Base-by-base conservation (phyloP, 1,140 invertebrate genomes). In the Acromyrmex charruanus region DNA sequence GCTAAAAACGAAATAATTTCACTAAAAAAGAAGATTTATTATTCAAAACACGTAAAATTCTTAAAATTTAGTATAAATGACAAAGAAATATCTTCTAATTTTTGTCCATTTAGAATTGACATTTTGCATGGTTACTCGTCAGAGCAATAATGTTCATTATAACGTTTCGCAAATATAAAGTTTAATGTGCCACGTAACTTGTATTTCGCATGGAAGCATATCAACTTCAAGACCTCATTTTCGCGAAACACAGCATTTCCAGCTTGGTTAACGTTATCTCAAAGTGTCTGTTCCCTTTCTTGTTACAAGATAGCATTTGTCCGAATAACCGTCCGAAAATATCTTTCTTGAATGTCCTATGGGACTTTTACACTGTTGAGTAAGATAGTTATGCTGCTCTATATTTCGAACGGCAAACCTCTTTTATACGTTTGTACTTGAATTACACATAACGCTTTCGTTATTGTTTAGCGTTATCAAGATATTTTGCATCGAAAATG, bases 231-330 rank as follows among this genome's bases (percentile, higher is more conserved):
- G 80, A 84, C 44, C 80, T 84, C 80, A 75, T 84, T 75, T 61
- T 74, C 80, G 69, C 68, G 69, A 84, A 61, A 63, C 69, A 63
- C 55, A 44, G 25, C 39, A 55, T 59, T 82, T 74, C 80, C 68
- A 61, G 69, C 55, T 74, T 84, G 55, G 55, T 84, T 84, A 84
- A 84, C 69, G 69, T 84, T 84, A 84, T 84, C 55, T 84, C 80
- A 39, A 75, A 49, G 39, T 84, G 69, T 91, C 79, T 90, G 74
- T 65, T 53, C 74, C 51, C 85, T 91, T 91, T 89, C 88, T 90
- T 91, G 87, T 91, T 91, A 71, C 39, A 49, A 51, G 69, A 39
- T 49, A 75, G 14, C 71, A 75, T 84, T 84, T 61, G 80, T 75
- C 80, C 69, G 28, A 84, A 84, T 74, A 84, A 84, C 55, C 69